phyloP scores from a whole-genome alignment of 1,140 invertebrate genomes.

The Drosophila seguyi region DNA sequence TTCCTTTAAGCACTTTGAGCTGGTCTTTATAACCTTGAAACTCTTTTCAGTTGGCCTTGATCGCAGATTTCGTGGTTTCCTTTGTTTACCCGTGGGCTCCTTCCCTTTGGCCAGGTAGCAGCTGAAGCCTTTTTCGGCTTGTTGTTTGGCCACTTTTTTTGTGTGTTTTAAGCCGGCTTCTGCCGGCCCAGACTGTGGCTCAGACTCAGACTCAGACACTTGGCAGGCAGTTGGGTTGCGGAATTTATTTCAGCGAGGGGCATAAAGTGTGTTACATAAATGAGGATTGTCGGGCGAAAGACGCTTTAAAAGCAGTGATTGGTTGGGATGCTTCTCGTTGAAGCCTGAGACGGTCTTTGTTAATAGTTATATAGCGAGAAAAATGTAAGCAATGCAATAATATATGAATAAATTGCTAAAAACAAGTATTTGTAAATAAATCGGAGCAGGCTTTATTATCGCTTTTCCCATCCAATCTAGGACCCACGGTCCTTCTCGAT shows the following conservation, averaged over 20 bases:
- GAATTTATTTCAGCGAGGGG: constrained; percentile 22
- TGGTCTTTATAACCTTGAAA: constrained; percentile 77
- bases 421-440: not conserved
- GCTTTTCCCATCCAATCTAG: not conserved
- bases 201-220: constrained; percentile 16
- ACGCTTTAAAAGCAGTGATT: not conserved
- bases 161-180: constrained; percentile 14
- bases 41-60: constrained; percentile 72
- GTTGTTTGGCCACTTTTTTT: constrained; percentile 57
- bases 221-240: constrained; percentile 39
- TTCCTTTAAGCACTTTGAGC: constrained; percentile 57
- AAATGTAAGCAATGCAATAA: too few relatives aligned
- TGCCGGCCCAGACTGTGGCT: constrained; percentile 17
- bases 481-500: not conserved
- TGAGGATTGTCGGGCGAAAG: not conserved
- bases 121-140: constrained; percentile 46
- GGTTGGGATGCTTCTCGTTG: not conserved
- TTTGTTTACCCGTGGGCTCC: constrained; percentile 34
- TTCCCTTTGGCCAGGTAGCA: constrained; percentile 22
- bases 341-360: too few relatives aligned
- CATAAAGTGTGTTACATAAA: constrained; percentile 28
- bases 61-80: constrained; percentile 27
- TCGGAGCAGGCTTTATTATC: not conserved
- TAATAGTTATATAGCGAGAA: too few relatives aligned
- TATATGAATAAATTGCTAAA: not conserved